Conservation (phyloP, 2,113 vertebrate genomes). For the Choloepus hoffmanni region DNA sequence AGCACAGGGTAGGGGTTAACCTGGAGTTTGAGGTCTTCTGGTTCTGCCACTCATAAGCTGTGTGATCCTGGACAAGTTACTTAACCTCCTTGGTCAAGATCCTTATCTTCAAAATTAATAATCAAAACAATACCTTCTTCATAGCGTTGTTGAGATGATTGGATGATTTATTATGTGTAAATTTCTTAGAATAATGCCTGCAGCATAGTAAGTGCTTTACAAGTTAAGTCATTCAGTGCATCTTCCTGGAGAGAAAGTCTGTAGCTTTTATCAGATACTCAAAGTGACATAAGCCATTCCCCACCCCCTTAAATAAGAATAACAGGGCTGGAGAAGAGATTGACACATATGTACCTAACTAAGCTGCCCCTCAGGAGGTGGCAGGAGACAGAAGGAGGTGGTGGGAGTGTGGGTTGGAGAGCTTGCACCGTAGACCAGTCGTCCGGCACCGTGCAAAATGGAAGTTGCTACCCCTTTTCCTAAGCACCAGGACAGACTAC, state of each 20-base stretch:
- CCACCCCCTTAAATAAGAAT: fast-evolving
- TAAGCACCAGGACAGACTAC: fast-evolving
- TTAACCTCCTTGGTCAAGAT: neutral
- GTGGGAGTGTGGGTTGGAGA: fast-evolving
- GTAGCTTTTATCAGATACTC: neutral
- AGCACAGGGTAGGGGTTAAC: fast-evolving
- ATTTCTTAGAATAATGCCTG: neutral
- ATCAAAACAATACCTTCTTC: neutral
- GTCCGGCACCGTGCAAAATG: fast-evolving
- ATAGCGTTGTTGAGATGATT: neutral
- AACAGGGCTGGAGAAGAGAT: neutral
- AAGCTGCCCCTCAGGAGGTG: too few relatives aligned
- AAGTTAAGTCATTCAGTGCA: fast-evolving
- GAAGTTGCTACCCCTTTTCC: neutral
- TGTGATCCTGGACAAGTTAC: fast-evolving
- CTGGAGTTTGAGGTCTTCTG: fast-evolving
- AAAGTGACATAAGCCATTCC: neutral
- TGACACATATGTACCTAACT: too few relatives aligned
- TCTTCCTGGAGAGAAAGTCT: neutral
- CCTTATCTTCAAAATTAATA: neutral
- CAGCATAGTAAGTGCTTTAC: fast-evolving
- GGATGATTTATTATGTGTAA: neutral
- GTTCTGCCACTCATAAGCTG: neutral
- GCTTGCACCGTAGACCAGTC: neutral
- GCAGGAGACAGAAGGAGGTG: neutral